Conservation (phyloP, 2,113 vertebrate species). For the Eolophus roseicapilla region DNA sequence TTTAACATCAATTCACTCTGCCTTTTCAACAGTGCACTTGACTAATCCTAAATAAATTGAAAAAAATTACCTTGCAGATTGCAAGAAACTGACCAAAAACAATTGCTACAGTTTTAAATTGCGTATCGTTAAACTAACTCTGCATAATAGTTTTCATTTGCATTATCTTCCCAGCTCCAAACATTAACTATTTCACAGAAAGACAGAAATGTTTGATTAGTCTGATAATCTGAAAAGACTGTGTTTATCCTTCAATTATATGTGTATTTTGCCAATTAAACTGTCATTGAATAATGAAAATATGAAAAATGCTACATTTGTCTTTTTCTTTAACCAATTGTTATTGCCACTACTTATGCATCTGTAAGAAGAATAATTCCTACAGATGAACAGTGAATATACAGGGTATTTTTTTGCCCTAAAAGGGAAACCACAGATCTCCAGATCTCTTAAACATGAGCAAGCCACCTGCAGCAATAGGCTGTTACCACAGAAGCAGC, state of each 20-base stretch:
- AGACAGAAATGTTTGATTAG: not conserved
- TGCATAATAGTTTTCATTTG: conserved; percentile 56
- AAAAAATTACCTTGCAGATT: conserved; percentile 81
- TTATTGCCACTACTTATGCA: not conserved
- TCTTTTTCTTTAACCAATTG: not conserved
- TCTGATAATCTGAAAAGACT: not conserved
- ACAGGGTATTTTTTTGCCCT: not conserved
- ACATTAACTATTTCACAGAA: conserved; percentile 48
- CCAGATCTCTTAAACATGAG: not conserved
- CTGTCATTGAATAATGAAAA: not conserved
- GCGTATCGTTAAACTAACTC: conserved; percentile 58
- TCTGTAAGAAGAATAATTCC: not conserved
- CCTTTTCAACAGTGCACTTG: conserved; percentile 80
- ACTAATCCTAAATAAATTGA: conserved; percentile 84
- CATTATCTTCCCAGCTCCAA: conserved; percentile 12
- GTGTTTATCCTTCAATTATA: not conserved
- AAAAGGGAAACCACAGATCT: accelerated
- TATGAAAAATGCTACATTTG: not conserved
- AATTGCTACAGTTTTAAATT: conserved; percentile 70
- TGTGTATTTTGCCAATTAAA: not conserved
- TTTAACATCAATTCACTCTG: conserved; percentile 85
- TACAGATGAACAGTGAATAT: not conserved
- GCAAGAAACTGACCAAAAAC: conserved; percentile 82
- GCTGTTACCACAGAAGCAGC: accelerated
- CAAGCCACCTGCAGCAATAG: not conserved